phyloP scores from a whole-genome alignment of 37 sponge, comb jelly and placozoan genomes.

The Ephydatia muelleri region DNA sequence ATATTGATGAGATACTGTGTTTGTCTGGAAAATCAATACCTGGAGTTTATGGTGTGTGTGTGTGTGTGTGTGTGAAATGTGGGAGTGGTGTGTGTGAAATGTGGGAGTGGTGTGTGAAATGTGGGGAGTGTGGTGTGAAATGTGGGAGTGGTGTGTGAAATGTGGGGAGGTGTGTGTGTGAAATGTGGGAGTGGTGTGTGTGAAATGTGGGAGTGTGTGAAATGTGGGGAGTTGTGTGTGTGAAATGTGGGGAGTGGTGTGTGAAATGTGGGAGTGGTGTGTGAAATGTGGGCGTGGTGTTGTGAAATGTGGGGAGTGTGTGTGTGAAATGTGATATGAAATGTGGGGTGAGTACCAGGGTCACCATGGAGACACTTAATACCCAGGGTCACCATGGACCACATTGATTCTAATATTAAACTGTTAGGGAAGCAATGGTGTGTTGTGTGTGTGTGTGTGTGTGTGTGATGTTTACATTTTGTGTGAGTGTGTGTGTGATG shows the following conservation, averaged over 20 bases:
- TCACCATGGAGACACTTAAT: too few relatives aligned
- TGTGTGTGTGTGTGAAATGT: not conserved
- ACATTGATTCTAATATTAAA: too few relatives aligned
- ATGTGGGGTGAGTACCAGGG: too few relatives aligned
- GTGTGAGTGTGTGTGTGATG: too few relatives aligned
- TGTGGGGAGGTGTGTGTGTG: not conserved
- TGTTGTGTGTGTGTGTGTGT: too few relatives aligned
- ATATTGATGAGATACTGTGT: constrained; percentile 18
- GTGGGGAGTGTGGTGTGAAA: not conserved
- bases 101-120: not conserved
- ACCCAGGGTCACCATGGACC: too few relatives aligned
- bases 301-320: too few relatives aligned
- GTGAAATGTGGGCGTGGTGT: too few relatives aligned
- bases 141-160: not conserved
- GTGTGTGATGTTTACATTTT: too few relatives aligned
- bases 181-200: not conserved
- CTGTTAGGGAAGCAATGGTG: too few relatives aligned
- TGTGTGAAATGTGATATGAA: too few relatives aligned
- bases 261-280: not conserved
- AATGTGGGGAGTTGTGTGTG: not conserved
- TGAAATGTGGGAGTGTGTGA: not conserved
- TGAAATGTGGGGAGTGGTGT: not conserved
- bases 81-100: not conserved
- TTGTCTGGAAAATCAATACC: constrained; percentile 54
- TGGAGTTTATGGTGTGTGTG: not conserved